Percentiles rank a stretch among this genome's conserved stretches.
Conservation (phyloP, 2,888 invertebrate species). For the Papilio protenor region DNA sequence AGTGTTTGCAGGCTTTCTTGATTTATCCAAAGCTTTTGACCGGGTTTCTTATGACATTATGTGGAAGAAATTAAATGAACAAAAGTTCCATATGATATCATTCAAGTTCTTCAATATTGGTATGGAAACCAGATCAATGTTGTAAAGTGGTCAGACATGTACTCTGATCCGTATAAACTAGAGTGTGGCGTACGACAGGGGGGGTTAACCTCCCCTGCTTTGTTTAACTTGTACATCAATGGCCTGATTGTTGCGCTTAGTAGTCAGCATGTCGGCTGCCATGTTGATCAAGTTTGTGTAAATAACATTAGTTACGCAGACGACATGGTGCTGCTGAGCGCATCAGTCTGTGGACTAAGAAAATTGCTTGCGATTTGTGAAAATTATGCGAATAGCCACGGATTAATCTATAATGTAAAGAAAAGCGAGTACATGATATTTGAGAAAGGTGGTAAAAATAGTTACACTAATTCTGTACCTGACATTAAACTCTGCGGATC, state of each 20-base stretch:
- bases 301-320: slow-evolving; percentile 48
- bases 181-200: slow-evolving; percentile 46
- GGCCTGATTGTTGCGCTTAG: slow-evolving; percentile 47
- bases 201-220: slow-evolving; percentile 47
- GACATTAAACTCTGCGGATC: background rate
- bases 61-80: too few relatives aligned
- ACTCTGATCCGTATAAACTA: slow-evolving; percentile 35
- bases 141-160: background rate
- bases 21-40: too few relatives aligned
- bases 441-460: too few relatives aligned
- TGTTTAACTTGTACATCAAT: slow-evolving; percentile 48
- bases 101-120: background rate
- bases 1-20: too few relatives aligned
- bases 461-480: background rate
- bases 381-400: background rate
- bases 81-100: background rate
- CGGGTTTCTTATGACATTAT: too few relatives aligned
- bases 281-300: slow-evolving; percentile 41
- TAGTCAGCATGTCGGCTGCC: slow-evolving; percentile 46
- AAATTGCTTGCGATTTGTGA: slow-evolving; percentile 27
- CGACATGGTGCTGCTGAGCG: slow-evolving; percentile 50
- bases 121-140: background rate
- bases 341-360: slow-evolving; percentile 44
- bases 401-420: background rate
- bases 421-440: slow-evolving; percentile 6